A percentile compares a stretch with the other conserved stretches of the same genome.
Conservation (phyloP, 2,888 invertebrate species). For the Parelbella ahira region DNA sequence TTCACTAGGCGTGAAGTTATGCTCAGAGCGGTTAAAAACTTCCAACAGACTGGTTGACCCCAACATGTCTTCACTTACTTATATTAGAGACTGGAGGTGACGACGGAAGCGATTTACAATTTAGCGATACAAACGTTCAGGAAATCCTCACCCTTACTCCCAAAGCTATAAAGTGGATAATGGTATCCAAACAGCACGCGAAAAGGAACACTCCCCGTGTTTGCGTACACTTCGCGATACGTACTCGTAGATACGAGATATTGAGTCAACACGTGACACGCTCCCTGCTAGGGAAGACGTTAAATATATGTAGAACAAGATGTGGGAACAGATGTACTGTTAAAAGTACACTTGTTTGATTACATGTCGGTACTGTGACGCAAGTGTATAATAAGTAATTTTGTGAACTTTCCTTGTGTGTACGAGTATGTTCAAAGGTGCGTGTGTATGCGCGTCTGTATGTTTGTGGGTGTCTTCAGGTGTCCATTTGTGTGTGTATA, state of each 20-base stretch:
- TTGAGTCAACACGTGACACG: conserved; percentile 1
- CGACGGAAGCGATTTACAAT: conserved; percentile 5
- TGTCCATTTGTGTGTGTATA: no score
- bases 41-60: conserved; percentile 1
- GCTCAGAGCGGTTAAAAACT: background rate
- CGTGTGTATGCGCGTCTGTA: no score
- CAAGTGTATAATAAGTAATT: no score
- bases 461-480: no score
- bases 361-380: no score
- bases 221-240: conserved; percentile 3
- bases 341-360: no score
- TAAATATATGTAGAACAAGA: background rate
- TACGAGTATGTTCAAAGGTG: no score
- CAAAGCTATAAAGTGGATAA: conserved; percentile 5
- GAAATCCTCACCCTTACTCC: background rate
- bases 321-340: conserved; percentile 3
- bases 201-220: no score
- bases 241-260: conserved; percentile 4
- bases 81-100: background rate
- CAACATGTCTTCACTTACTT: background rate
- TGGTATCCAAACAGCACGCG: conserved; percentile 1
- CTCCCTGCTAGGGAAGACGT: background rate
- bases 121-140: background rate
- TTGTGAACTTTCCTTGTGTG: no score
- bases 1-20: no score